Base-by-base conservation (phyloP, 2,113 vertebrate genomes). In the Pteropus alecto region DNA sequence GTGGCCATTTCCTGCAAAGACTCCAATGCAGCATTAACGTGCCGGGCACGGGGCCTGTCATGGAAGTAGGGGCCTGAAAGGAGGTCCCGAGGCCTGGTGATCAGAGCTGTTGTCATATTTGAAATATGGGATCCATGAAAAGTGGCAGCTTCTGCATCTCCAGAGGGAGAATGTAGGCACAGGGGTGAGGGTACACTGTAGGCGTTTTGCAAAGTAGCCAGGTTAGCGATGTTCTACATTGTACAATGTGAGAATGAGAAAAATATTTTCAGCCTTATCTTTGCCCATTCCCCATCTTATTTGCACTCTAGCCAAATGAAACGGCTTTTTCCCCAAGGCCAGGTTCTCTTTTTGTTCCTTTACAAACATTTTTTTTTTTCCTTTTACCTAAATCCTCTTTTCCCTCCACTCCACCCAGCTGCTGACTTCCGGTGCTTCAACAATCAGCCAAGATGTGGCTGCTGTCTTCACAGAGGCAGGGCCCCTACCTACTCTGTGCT, bases 81-180 rank as follows among this genome's bases (percentile, higher is more conserved):
- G 90, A 76, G 96, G 74, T 90, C 88, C 91, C 76, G 68, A 95
- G 54, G 28, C 28, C 81, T 26, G 38, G 30, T 5, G 2, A 90
- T 33, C 3, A 0, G 71, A 85, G 54, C 60, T 33, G 65, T 38
- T 68, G 73, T 63, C 93, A 86, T 70, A 54, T 38, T 86, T 98
- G 98, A 98, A 98, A 98, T 98, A 98, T 93, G 87, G 97, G 73
- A 91, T 97, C 98, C 97, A 98, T 98, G 98, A 97, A 98, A 98
- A 93, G 89, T 95, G 96, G 96, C 84, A 77, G 0, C 88, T 97
- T 98, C 98, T 97, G 92, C 91, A 94, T 90, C 92, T 94, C 70
- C 16, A 2, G 70, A 94, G 93, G 77, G 60, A 90, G 11, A 51
- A 18, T 1, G 1, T 86, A 78, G 58, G 54, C 65, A 35, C n/a